These are phyloP conservation scores for Puma concolor DNA, from an alignment of 2,113 vertebrate genomes.

Conservation along the genomic window DNA sequence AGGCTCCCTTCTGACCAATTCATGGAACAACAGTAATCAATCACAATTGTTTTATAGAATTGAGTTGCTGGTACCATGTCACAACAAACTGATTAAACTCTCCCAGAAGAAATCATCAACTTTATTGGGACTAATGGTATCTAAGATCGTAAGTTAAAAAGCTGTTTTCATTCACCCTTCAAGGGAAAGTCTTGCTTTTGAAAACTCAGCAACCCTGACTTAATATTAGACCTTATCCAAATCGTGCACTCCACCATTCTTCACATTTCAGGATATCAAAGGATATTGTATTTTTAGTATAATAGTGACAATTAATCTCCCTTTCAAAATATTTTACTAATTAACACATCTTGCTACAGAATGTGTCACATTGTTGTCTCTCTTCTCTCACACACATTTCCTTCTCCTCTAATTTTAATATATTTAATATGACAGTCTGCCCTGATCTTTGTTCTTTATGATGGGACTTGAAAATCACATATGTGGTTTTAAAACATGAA, in stretches of 20 bases:
- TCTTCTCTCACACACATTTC: neutral
- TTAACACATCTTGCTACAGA: neutral
- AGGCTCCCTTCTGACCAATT: conserved; percentile 81
- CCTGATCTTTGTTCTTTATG: neutral
- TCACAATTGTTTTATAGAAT: conserved; percentile 83
- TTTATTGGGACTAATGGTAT: conserved; percentile 83
- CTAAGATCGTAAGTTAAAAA: conserved; percentile 76
- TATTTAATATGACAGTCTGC: neutral
- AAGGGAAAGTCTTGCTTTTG: conserved; percentile 72
- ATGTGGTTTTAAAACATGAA: neutral
- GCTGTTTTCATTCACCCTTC: conserved; percentile 75
- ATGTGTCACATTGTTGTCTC: neutral
- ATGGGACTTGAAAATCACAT: neutral
- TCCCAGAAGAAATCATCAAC: conserved; percentile 86
- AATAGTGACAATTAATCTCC: neutral
- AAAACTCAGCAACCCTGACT: conserved; percentile 55
- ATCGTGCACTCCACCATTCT: neutral
- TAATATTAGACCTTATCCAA: conserved; percentile 32
- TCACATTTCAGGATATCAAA: neutral
- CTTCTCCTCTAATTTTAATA: neutral
- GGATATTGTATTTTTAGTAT: neutral
- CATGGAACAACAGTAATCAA: conserved; percentile 82
- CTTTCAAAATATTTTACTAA: neutral
- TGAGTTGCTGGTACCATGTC: conserved; percentile 82
- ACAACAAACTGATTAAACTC: conserved; percentile 84